Base-by-base conservation (phyloP, 2,797 vertebrate species). In the Mus spretus region DNA sequence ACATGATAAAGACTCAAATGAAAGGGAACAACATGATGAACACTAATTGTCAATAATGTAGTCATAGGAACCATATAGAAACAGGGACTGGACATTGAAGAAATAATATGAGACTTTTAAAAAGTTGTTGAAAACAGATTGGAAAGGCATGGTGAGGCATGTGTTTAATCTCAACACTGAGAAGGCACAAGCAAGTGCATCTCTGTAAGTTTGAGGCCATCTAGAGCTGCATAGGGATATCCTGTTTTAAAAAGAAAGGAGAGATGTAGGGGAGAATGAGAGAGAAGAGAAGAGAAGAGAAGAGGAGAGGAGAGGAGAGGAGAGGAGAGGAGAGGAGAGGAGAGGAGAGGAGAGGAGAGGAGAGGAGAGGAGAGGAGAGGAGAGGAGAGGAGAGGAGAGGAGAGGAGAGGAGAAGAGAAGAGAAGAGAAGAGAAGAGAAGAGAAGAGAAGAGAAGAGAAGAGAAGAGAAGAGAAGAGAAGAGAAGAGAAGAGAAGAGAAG, bases 1-100 rank as follows among this genome's bases (percentile, higher is more conserved):
- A 83, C 37, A 44, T 40, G 13, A 40, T 83, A 83, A 83, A 17
- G 20, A 28, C 24, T 61, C 22, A 83, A 44, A 80, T 55, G 3
- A 40, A 82, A 31, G 3, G 0, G 19, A 37, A 19, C 26, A 15
- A 24, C 34, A 24, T 6, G 2, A 19, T 17, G 0, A 31, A 67
- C 0, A 28, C 4, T 6, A 70, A 17, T 14, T 70, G 53, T 79
- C 14, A 72, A 67, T 37, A 72, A 74, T 84, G 12, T 13, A 84
- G 70, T 47, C 20, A 59, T 22, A 4, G 82, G 53, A 77, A 47
- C 26, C 26, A 95, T 26, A 59, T 4, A 81, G 31, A 88, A 59
- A 80, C 70, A 90, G 83, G 44, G 55, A 57, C 24, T 77, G 63
- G 47, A 93, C 47, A 1, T 61, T 65, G 15, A 3, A 87, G 20